Base-by-base conservation (phyloP, 2,888 invertebrate genomes). In the Sarcophaga variegata region DNA sequence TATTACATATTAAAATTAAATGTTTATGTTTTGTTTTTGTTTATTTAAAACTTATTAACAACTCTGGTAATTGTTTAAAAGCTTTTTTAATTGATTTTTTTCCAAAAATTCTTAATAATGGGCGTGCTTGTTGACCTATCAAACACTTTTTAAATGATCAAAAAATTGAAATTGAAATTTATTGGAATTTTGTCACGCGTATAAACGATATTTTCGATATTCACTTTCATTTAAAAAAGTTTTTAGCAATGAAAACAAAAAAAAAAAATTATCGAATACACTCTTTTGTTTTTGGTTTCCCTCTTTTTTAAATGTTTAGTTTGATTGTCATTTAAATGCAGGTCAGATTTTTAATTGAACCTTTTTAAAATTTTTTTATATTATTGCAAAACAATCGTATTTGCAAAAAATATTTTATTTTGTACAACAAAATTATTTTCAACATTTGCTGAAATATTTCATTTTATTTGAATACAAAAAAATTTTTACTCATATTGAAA, bases 151-250 rank as follows among this genome's bases (percentile, higher is more conserved):
- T 37, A 37, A 37, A 37, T 37, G 8, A 37, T 37, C 37, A 37
- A 37, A 2, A 37, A 8, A 37, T 37, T 37, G 8, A 37, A 37
- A 37, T 37, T 37, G 8, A 2, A 37, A 45, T 78, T 74, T 49
- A 59, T 59, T 20, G 37, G 67, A 81, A 67, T 81, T 69, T 22
- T 74, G 74, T 74, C 67, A 81, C 67, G 67, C 60, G 67, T 67
- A 69, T 74, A 67, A 49, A 69, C 37, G 27, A n/a, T n/a, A n/a
- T 37, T 63, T 47, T 64, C 47, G 27, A 63, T 59, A 63, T 66
- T 81, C 25, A 59, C 67, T 74, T 67, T 74, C 67, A 62, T 69
- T 75, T 75, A 49, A 22, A 47, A 49, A 49, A 3, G 47, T 71
- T 71, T 60, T 71, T 59, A 27, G 45, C 17, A 37, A 45, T 5